These are phyloP conservation scores for Mustela nigripes DNA, from an alignment of 2,113 vertebrate species.

Conservation along the genomic window DNA sequence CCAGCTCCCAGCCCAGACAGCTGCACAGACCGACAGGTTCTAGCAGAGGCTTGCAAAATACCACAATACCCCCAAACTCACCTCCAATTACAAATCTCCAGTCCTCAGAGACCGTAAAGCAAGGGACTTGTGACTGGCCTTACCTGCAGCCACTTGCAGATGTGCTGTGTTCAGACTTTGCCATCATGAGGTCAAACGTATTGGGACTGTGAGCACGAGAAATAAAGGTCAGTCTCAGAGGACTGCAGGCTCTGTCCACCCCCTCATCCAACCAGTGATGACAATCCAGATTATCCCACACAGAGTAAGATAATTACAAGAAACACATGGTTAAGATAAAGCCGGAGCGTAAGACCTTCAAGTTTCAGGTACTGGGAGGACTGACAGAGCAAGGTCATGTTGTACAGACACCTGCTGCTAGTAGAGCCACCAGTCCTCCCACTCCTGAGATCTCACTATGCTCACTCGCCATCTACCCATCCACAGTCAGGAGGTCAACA, in stretches of 20 bases:
- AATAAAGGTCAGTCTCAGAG: slow-evolving; percentile 59
- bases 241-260: rapidly evolving
- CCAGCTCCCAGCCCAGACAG: rapidly evolving
- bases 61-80: background rate
- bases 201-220: slow-evolving; percentile 90
- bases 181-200: slow-evolving; percentile 92
- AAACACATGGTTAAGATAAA: background rate
- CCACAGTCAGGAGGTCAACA: rapidly evolving
- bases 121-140: background rate
- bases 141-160: slow-evolving; percentile 95
- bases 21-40: rapidly evolving
- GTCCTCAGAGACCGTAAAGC: background rate
- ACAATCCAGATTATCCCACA: background rate
- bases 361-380: background rate
- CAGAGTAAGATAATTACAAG: rapidly evolving
- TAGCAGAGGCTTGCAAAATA: too few relatives aligned
- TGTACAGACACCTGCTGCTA: background rate
- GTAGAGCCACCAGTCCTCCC: rapidly evolving
- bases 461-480: rapidly evolving
- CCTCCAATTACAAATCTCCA: background rate
- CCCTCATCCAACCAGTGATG: background rate
- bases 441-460: rapidly evolving
- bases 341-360: background rate
- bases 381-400: too few relatives aligned
- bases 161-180: slow-evolving; percentile 92